Evolutionary conservation across 2,113 vertebrate species (phyloP), one percentile per base, ranked within the genome.

Genomic region (Lipotes vexillifer): DNA sequence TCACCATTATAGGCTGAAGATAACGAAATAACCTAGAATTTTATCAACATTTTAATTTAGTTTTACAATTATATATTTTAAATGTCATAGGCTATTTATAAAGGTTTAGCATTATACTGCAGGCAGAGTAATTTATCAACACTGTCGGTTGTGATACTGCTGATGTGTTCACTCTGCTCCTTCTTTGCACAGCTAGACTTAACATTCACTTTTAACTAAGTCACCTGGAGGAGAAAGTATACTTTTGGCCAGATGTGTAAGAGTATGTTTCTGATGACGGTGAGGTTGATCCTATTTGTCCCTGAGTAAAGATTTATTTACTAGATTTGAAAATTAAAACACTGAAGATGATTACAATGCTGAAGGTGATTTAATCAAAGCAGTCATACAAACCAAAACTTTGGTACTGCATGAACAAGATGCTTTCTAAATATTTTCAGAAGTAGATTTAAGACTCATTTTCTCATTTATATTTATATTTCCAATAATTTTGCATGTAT

Each of bases 381-480:
- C 21, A 72, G 17, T 55, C n/a, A 52, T 20, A 36, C 20, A 92
- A 80, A 31, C 20, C 11, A 57, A 91, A 96, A 8, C 44, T 65
- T 92, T 87, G n/a, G 23, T 71, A 20, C 31, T 83, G 8, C 23
- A 46, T 52, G 6, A 61, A 93, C 17, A 88, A 66, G 5, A 65
- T 71, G 10, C 6, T 63, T 72, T 84, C 9, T 46, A 72, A 92
- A 72, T 65, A 80, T 72, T 87, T 78, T 86, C 49, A 81, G 31
- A 61, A 94, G 31, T 57, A 66, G 2, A 78, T 41, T 74, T 95
- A 17, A 96, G 21, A 78, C 85, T 74, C 55, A 68, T 77, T 82
- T 74, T 21, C 44, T 92, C 25, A 31, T 57, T 92, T 80, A 17
- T 75, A n/a, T 80, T 75, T 61, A 2, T 23, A 75, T 90, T 66